Evolutionary conservation across 2,888 invertebrate genomes (phyloP).

Genomic region (Sesia bembeciformis): DNA sequence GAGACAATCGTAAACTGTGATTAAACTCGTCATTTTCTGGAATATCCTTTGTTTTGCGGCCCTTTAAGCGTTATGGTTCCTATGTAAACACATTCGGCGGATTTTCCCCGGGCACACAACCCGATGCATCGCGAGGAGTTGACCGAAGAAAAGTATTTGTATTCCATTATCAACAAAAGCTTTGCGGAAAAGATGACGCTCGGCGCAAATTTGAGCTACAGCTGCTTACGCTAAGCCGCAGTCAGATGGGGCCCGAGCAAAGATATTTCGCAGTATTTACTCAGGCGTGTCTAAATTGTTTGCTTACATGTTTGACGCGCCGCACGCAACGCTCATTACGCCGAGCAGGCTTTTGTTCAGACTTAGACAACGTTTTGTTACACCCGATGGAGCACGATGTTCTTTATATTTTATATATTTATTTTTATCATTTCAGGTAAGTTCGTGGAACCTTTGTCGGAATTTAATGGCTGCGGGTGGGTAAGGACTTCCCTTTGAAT

Average conservation of each 20-base stretch:
- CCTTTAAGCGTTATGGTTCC: slow-evolving; percentile 11
- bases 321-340: slow-evolving; percentile 68
- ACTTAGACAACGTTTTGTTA: slow-evolving; percentile 67
- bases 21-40: not conserved
- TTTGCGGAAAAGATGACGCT: slow-evolving; percentile 64
- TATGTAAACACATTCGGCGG: slow-evolving; percentile 27
- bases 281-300: slow-evolving; percentile 73
- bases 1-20: not conserved
- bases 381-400: slow-evolving; percentile 57
- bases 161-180: slow-evolving; percentile 70
- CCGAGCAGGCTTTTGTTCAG: slow-evolving; percentile 63
- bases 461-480: slow-evolving; percentile 47
- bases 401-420: slow-evolving; percentile 64
- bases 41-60: not conserved
- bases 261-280: slow-evolving; percentile 71
- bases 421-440: slow-evolving; percentile 68
- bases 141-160: slow-evolving; percentile 62
- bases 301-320: slow-evolving; percentile 73
- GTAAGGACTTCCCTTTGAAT: slow-evolving; percentile 51
- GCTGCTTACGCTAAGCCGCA: slow-evolving; percentile 56
- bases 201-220: slow-evolving; percentile 57
- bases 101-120: slow-evolving; percentile 39
- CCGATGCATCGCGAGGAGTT: slow-evolving; percentile 44
- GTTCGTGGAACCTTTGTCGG: slow-evolving; percentile 44
- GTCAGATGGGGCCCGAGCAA: slow-evolving; percentile 53